Percentiles rank a stretch among this genome's conserved stretches.
These are phyloP conservation scores for Eurystomus gularis DNA, from an alignment of 2,113 vertebrate genomes.

Conservation along the genomic window DNA sequence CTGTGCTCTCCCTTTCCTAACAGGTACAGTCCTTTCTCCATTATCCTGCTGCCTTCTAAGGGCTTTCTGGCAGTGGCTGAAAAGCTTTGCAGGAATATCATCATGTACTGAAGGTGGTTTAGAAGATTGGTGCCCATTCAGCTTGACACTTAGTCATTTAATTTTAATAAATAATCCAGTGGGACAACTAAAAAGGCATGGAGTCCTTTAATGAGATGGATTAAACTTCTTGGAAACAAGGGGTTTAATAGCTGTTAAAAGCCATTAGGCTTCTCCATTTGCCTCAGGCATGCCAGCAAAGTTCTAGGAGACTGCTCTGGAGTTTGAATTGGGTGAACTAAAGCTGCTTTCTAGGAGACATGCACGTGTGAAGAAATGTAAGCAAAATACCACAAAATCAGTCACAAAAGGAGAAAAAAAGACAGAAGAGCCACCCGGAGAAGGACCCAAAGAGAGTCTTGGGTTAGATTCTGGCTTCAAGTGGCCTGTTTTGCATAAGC, in stretches of 20 bases:
- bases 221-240: neutral
- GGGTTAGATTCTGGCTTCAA: neutral
- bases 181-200: neutral
- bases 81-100: neutral
- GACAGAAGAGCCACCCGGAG: neutral
- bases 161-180: neutral
- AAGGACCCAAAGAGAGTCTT: neutral
- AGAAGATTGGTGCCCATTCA: neutral
- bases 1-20: neutral
- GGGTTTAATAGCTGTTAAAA: neutral
- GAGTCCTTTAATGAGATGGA: neutral
- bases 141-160: neutral
- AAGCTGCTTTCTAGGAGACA: neutral
- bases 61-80: neutral
- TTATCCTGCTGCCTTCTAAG: neutral
- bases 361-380: neutral
- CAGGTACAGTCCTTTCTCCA: neutral
- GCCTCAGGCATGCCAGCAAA: neutral
- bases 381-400: neutral
- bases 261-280: neutral
- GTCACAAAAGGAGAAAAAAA: neutral
- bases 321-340: neutral
- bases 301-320: neutral
- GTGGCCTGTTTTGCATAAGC: neutral
- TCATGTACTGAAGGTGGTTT: neutral